A percentile compares a stretch with the other conserved stretches of the same genome.
Evolutionary conservation across 1,140 invertebrate genomes (phyloP).

Genomic region (Polypedilum pembai): DNA sequence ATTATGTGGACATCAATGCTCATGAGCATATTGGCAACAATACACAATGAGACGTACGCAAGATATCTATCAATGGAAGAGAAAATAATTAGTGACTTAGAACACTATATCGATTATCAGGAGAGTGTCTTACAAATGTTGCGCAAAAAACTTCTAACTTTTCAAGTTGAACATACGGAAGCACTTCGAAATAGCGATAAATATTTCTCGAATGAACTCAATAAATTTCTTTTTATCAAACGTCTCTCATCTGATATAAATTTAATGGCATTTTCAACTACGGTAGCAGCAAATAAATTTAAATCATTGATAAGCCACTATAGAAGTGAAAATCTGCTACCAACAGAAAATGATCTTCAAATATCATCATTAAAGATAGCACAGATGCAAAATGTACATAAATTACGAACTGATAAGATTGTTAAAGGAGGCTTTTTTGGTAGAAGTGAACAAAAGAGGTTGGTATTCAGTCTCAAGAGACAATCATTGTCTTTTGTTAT

Average conservation of each 20-base stretch:
- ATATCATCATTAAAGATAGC: not conserved
- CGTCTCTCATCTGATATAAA: constrained; percentile 11
- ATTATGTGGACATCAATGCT: constrained; percentile 6
- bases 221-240: constrained; percentile 22
- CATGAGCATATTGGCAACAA: not conserved
- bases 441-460: not conserved
- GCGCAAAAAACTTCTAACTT: constrained; percentile 14
- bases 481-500: not conserved
- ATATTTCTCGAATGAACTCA: not conserved
- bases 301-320: not conserved
- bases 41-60: not conserved
- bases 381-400: not conserved
- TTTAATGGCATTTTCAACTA: not conserved
- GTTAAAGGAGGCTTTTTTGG: not conserved
- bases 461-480: not conserved
- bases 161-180: not conserved
- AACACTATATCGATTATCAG: not conserved
- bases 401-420: not conserved
- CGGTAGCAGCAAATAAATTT: constrained; percentile 2
- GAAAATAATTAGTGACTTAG: not conserved
- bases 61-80: not conserved
- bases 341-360: not conserved
- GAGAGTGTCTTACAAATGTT: constrained; percentile 21
- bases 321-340: not conserved
- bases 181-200: not conserved